Percentiles rank a stretch among this genome's conserved stretches.
These are phyloP conservation scores for Rallus limicola DNA, from an alignment of 2,113 vertebrate genomes.

Conservation along the genomic window DNA sequence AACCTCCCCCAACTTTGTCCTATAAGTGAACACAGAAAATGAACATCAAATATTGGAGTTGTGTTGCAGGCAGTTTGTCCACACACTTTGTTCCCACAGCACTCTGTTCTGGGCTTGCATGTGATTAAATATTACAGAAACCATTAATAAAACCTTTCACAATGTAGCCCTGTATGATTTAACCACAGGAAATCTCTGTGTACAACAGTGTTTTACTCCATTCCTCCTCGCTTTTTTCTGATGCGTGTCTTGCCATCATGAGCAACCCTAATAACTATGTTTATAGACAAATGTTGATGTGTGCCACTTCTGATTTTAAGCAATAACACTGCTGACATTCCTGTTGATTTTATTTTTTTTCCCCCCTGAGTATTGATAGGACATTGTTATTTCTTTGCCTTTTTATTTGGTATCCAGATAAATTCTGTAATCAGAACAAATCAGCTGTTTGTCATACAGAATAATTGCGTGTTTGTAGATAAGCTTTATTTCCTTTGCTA, in stretches of 20 bases:
- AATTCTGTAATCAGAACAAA: not conserved
- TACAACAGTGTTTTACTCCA: not conserved
- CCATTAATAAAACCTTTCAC: not conserved
- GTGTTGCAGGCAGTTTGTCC: not conserved
- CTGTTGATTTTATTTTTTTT: not conserved
- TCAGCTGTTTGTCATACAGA: not conserved
- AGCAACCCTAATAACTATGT: not conserved
- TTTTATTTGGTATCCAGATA: not conserved
- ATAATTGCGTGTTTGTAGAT: not conserved
- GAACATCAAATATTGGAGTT: not conserved
- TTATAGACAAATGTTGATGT: not conserved
- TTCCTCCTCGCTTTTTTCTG: not conserved
- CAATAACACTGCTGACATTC: not conserved
- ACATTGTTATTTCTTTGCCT: not conserved
- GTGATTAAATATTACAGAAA: not conserved
- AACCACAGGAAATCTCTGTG: not conserved
- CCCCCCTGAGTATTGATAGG: not conserved
- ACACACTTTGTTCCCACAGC: rapidly evolving
- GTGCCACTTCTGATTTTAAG: not conserved
- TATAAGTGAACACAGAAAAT: not conserved
- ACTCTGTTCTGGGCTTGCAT: not conserved
- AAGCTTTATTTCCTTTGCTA: not conserved
- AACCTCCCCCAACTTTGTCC: rapidly evolving
- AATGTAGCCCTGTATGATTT: not conserved
- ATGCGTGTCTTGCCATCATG: not conserved